phyloP scores from a whole-genome alignment of 2,888 invertebrate genomes.

The Blera fallax region DNA sequence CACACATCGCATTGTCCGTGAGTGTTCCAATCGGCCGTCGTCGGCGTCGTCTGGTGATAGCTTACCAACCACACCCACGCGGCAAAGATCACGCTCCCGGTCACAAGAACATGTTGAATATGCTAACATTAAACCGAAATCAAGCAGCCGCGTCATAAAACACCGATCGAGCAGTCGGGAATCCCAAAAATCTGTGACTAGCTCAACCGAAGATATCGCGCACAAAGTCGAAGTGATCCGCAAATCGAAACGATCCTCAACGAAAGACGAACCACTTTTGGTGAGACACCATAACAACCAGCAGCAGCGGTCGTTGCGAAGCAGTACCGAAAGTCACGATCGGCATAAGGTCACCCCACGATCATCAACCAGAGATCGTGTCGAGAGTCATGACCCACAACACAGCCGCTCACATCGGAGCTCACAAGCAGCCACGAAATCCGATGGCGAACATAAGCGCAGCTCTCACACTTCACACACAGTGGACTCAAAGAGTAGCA shows the following conservation, averaged over 20 bases:
- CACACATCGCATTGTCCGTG: conserved; percentile 69
- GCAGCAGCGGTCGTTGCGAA: conserved; percentile 60
- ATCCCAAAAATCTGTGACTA: conserved; percentile 62
- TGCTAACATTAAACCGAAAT: conserved; percentile 70
- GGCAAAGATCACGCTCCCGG: conserved; percentile 75
- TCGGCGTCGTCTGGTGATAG: conserved; percentile 80
- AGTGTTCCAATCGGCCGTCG: conserved; percentile 76
- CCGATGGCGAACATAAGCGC: conserved; percentile 60
- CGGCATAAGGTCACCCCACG: conserved; percentile 73
- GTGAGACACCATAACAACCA: conserved; percentile 44
- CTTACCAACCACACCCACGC: conserved; percentile 76
- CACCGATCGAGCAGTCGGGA: conserved; percentile 75
- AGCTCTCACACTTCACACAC: conserved; percentile 55
- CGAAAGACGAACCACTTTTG: conserved; percentile 66
- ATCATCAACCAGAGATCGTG: conserved; percentile 70
- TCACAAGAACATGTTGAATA: conserved; percentile 74
- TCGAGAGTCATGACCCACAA: conserved; percentile 67
- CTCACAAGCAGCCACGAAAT: conserved; percentile 53
- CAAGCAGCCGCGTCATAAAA: conserved; percentile 75
- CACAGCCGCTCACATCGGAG: conserved; percentile 61
- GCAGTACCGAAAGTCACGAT: conserved; percentile 66
- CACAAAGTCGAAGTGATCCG: conserved; percentile 42
- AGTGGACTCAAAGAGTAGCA: conserved; percentile 58
- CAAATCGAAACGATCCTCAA: conserved; percentile 68
- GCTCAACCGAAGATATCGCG: conserved; percentile 61